Evolutionary conservation across 2,888 invertebrate genomes (phyloP), one percentile per base, ranked within the genome.

Genomic region (Lingula anatina): DNA sequence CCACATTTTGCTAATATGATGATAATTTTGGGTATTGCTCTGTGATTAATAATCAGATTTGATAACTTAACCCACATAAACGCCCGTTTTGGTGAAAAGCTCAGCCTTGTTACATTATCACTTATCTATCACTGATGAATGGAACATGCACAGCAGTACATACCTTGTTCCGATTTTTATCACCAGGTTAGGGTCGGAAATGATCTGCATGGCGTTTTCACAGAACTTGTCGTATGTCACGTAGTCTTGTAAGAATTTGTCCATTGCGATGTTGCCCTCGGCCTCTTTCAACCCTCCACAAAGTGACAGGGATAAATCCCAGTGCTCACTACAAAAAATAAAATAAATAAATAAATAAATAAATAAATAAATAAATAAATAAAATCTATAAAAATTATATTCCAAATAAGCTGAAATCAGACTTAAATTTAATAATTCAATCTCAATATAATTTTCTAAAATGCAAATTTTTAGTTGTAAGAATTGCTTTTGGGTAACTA

Each of bases 91-190:
- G n/a, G n/a, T n/a, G n/a, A n/a, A n/a, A n/a, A n/a, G n/a, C n/a
- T n/a, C n/a, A n/a, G n/a, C n/a, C n/a, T n/a, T n/a, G n/a, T n/a
- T n/a, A n/a, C n/a, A n/a, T n/a, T n/a, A n/a, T n/a, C n/a, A n/a
- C n/a, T n/a, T n/a, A n/a, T n/a, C n/a, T n/a, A n/a, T n/a, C n/a
- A n/a, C n/a, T n/a, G n/a, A n/a, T n/a, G n/a, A n/a, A n/a, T n/a
- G n/a, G n/a, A n/a, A n/a, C n/a, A n/a, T n/a, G n/a, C n/a, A 20
- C 5, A 41, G 36, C 15, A 18, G 5, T 15, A 64, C 75, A 65
- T 54, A 89, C 80, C 92, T 90, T 65, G 88, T 88, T 71, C 57
- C 87, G 55, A 94, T 84, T 67, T 89, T 85, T 64, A 94, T 86
- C 55, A 93, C 86, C 65, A 94, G 82, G 69, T 89, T 87, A 38